These are phyloP conservation scores for Nerophis lumbriciformis DNA, from an alignment of 2,113 vertebrate species.

Conservation along the genomic window DNA sequence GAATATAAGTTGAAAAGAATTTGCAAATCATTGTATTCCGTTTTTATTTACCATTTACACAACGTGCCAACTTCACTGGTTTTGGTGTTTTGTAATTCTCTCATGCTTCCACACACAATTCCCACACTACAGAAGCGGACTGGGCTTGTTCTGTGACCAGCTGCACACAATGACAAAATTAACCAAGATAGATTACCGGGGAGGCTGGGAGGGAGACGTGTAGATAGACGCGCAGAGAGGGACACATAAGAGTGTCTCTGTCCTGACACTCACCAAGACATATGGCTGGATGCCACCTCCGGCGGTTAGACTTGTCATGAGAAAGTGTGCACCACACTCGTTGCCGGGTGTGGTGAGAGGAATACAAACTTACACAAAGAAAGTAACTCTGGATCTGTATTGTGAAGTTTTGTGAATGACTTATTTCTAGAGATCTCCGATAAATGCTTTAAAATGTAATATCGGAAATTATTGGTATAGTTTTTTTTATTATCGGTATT, in stretches of 20 bases:
- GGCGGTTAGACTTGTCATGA: neutral
- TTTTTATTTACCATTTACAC: too few species aligned
- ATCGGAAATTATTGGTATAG: too few species aligned
- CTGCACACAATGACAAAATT: constrained; percentile 72
- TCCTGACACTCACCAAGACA: constrained; percentile 1
- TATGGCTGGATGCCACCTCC: neutral
- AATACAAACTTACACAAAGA: neutral
- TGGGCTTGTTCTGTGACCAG: constrained; percentile 66
- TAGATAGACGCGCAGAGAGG: constrained; percentile 16
- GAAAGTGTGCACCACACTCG: neutral
- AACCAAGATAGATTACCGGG: constrained; percentile 75
- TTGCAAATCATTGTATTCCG: too few species aligned
- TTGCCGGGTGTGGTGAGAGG: neutral
- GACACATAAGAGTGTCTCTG: constrained; percentile 4
- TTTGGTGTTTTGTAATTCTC: neutral
- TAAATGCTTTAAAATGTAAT: too few species aligned
- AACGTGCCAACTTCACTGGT: too few species aligned
- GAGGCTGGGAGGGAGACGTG: constrained; percentile 13
- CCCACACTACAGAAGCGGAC: constrained; percentile 47
- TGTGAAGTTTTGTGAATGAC: too few species aligned
- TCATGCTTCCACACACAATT: constrained; percentile 15
- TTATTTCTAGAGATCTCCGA: too few species aligned
- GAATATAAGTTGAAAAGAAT: too few species aligned
- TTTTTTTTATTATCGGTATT: too few species aligned
- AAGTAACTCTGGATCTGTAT: too few species aligned